Conservation (phyloP, 1,140 invertebrate species). For the Micrasema minimum region DNA sequence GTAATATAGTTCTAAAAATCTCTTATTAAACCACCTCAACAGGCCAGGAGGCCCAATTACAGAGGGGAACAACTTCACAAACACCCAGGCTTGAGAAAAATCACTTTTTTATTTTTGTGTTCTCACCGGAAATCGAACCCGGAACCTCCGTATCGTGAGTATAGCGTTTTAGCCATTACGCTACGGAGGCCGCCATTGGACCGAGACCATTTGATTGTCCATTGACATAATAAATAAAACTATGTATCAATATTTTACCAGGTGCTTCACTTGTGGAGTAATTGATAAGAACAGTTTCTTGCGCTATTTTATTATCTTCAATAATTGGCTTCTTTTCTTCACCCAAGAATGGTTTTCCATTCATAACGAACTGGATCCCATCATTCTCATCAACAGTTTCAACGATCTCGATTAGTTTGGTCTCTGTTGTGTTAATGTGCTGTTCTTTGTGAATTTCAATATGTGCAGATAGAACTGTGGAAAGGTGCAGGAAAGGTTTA, state of each 20-base stretch:
- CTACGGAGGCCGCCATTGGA: too few species aligned
- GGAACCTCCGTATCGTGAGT: too few species aligned
- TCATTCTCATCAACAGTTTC: conserved; percentile 31
- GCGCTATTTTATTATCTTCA: background rate
- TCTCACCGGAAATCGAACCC: too few species aligned
- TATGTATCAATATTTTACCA: conserved; percentile 12
- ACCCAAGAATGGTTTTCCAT: conserved; percentile 30
- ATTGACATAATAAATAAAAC: too few species aligned
- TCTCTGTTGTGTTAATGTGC: background rate
- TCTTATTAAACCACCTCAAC: too few species aligned
- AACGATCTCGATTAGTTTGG: background rate
- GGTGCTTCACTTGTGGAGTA: conserved; percentile 15
- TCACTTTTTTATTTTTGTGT: too few species aligned
- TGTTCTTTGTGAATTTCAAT: background rate
- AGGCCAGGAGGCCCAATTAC: too few species aligned
- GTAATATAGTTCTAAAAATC: too few species aligned
- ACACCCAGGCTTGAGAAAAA: too few species aligned
- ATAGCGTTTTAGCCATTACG: too few species aligned
- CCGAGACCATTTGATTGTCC: too few species aligned
- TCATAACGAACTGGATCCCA: conserved; percentile 28
- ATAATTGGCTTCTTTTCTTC: background rate
- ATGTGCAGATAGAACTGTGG: conserved; percentile 11
- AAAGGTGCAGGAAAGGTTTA: conserved; percentile 28
- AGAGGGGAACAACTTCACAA: too few species aligned
- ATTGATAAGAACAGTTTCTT: conserved; percentile 6